phyloP scores from a whole-genome alignment of 2,113 vertebrate genomes.

The Elanus axillaris region DNA sequence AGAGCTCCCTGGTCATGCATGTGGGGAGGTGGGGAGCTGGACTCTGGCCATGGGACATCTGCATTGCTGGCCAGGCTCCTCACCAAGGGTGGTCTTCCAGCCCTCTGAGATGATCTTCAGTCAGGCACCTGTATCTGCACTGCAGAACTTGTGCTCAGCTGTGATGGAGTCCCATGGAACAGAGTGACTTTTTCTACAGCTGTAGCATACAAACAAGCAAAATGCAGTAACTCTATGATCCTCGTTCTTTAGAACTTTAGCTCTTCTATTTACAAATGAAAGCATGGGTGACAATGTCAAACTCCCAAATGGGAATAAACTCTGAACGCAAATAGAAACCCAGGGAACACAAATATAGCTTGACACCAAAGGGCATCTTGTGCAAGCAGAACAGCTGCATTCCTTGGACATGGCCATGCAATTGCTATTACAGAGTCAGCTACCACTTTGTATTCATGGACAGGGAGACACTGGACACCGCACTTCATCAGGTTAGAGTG shows the following conservation, averaged over 20 bases:
- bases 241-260: not conserved
- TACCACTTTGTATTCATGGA: not conserved
- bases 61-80: not conserved
- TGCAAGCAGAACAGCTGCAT: not conserved
- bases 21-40: not conserved
- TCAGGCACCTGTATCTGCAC: not conserved
- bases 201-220: not conserved
- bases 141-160: not conserved
- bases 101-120: no score
- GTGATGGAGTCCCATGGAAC: rapidly evolving
- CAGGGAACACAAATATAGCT: not conserved
- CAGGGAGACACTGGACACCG: not conserved
- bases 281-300: not conserved
- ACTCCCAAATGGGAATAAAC: not conserved
- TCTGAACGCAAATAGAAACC: not conserved
- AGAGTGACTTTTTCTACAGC: not conserved
- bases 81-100: not conserved
- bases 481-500: not conserved
- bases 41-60: rapidly evolving
- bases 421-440: not conserved
- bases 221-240: rapidly evolving
- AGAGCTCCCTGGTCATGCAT: not conserved
- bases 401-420: not conserved
- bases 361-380: rapidly evolving
- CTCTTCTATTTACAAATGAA: not conserved